phyloP scores from a whole-genome alignment of 2,888 invertebrate genomes.

The Pheosia tremula region DNA sequence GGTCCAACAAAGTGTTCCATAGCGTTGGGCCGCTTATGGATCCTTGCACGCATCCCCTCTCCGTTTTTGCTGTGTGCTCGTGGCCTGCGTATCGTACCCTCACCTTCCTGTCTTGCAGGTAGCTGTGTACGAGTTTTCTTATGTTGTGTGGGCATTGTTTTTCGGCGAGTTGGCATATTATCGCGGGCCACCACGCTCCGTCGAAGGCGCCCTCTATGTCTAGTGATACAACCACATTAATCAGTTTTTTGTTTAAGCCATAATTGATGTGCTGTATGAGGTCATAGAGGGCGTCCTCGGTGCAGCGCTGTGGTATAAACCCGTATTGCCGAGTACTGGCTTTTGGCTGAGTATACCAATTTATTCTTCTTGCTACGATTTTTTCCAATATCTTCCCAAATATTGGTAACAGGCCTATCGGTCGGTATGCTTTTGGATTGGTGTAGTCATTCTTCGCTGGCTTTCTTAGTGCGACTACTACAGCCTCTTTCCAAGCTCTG shows the following conservation, averaged over 20 bases:
- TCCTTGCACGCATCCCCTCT: not conserved
- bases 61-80: not conserved
- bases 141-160: conserved; percentile 5
- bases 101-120: conserved; percentile 5
- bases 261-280: not conserved
- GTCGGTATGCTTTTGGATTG: conserved; percentile 9
- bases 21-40: not conserved
- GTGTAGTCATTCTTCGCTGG: conserved; percentile 10
- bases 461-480: conserved; percentile 5
- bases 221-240: not conserved
- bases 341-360: conserved; percentile 7
- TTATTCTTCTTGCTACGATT: conserved; percentile 5
- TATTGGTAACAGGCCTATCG: conserved; percentile 14
- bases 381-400: conserved; percentile 14
- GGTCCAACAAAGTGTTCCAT: conserved; percentile 8
- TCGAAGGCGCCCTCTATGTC: conserved; percentile 10
- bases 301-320: conserved; percentile 5
- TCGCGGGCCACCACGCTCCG: conserved; percentile 10
- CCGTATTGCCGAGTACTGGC: conserved; percentile 6
- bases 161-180: not conserved
- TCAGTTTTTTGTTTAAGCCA: not conserved
- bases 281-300: conserved; percentile 1
- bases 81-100: not conserved
- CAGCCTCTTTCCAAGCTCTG: conserved; percentile 10
- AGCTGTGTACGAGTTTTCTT: not conserved